phyloP scores from a whole-genome alignment of 2,113 vertebrate genomes.

The Octodon degus region DNA sequence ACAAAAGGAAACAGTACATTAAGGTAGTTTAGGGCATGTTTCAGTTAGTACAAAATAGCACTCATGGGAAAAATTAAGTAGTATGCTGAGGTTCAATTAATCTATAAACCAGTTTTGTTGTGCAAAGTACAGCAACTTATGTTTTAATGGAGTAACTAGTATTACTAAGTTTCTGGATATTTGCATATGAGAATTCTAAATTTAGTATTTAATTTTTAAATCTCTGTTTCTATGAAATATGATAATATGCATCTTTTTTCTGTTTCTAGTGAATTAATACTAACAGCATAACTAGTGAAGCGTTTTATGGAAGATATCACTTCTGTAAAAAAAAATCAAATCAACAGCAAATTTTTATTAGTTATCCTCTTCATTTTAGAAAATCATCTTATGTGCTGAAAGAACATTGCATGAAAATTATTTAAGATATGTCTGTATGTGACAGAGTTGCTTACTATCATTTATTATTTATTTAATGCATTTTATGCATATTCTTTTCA shows the following conservation, averaged over 20 bases:
- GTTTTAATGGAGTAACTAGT: conserved; percentile 9
- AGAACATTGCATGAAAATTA: background rate
- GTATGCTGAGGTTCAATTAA: background rate
- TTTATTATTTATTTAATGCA: background rate
- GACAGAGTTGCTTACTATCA: background rate
- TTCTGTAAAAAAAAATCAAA: background rate
- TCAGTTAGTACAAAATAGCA: background rate
- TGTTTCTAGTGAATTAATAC: background rate
- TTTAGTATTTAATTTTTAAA: conserved; percentile 39
- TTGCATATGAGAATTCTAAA: background rate
- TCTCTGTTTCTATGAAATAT: conserved; percentile 1
- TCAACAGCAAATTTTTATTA: background rate
- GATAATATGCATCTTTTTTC: background rate
- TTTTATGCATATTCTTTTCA: background rate
- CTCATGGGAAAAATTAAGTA: conserved; percentile 22
- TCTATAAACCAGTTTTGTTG: conserved; percentile 21
- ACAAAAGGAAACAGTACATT: background rate
- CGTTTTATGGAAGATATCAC: background rate
- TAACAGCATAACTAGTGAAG: background rate
- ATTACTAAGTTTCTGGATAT: background rate
- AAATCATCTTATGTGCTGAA: background rate
- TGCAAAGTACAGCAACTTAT: background rate
- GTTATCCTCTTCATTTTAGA: background rate
- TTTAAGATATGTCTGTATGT: background rate
- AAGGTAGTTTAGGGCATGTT: conserved; percentile 10